Evolutionary conservation across 2,113 vertebrate genomes (phyloP), one percentile per base, ranked within the genome.

Genomic region (Oriolus oriolus): DNA sequence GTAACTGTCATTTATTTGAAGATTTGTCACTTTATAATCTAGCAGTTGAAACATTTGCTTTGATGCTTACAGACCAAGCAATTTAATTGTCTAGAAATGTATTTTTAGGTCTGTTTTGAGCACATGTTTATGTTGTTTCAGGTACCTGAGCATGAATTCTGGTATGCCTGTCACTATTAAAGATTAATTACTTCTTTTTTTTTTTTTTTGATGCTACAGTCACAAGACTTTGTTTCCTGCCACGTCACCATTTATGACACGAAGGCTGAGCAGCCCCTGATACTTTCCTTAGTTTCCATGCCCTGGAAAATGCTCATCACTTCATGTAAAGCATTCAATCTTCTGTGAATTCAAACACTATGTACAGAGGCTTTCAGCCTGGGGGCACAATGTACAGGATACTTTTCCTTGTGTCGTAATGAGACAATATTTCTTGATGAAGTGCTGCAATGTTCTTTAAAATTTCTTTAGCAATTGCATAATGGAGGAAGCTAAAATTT

Each of bases 1-100:
- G n/a, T 77, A 80, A 37, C 60, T 87, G 79, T 82, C 35, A 90
- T 70, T 94, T 75, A 54, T 71, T 92, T 87, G 45, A 93, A 88
- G 41, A 64, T 77, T 76, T 93, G 44, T 95, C 39, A 31, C 60
- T 90, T 95, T 21, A 31, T 61, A 90, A 80, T 68, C n/a, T 53
- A 52, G 14, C 59, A 63, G 28, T 78, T 79, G 47, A 74, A 92
- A 49, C 37, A 39, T 76, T 94, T 93, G 57, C 86, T 87, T 87
- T 60, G 60, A 61, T 89, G 47, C 39, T 93, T 95, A 74, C 18
- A 64, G 60, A 85, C 65, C 16, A 3, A 85, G 15, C 18, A 73
- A 41, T 74, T 71, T 88, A 47, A 59, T 93, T 90, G 49, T 52
- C 64, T 96, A 66, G 35, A 27, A 74, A 53, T 60, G 9, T 31